These are phyloP conservation scores for Trissoscelio sp. DNA, from an alignment of 2,888 invertebrate genomes.

Conservation along the genomic window DNA sequence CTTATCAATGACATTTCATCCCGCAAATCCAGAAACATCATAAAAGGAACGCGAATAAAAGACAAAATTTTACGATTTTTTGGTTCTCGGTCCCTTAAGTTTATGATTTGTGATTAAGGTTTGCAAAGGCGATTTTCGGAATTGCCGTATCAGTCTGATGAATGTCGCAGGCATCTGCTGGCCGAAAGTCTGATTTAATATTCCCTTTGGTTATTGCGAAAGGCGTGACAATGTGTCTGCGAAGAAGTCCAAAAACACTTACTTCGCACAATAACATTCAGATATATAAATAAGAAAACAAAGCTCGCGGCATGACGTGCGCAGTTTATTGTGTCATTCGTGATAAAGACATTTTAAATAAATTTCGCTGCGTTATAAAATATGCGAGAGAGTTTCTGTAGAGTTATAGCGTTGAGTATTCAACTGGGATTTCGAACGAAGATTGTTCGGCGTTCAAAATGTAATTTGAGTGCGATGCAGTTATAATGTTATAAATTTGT, in stretches of 20 bases:
- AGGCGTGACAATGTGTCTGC: conserved; percentile 76
- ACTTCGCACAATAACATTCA: conserved; percentile 56
- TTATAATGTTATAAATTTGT: conserved; percentile 17
- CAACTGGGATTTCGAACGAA: conserved; percentile 9
- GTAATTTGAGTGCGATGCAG: conserved; percentile 30
- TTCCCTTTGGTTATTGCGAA: conserved; percentile 73
- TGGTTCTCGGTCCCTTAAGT: conserved; percentile 10
- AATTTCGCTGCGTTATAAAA: conserved; percentile 19
- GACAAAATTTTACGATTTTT: conserved; percentile 38
- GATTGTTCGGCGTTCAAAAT: background rate
- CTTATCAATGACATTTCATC: conserved; percentile 46
- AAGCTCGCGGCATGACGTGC: conserved; percentile 23
- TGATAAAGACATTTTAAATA: conserved; percentile 41
- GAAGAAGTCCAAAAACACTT: conserved; percentile 78
- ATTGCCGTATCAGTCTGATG: conserved; percentile 5
- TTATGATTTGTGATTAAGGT: conserved; percentile 48
- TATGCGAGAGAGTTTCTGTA: background rate
- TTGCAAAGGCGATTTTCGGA: conserved; percentile 9
- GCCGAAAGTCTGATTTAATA: conserved; percentile 76
- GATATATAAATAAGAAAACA: conserved; percentile 42
- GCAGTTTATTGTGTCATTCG: conserved; percentile 32
- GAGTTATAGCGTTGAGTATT: conserved; percentile 8
- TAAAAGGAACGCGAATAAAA: conserved; percentile 37
- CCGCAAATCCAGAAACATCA: conserved; percentile 32
- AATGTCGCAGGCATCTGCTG: conserved; percentile 5